These are phyloP conservation scores for Epizoanthus stellaris DNA, from an alignment of 92 coral and sea anemone genomes.

Conservation along the genomic window DNA sequence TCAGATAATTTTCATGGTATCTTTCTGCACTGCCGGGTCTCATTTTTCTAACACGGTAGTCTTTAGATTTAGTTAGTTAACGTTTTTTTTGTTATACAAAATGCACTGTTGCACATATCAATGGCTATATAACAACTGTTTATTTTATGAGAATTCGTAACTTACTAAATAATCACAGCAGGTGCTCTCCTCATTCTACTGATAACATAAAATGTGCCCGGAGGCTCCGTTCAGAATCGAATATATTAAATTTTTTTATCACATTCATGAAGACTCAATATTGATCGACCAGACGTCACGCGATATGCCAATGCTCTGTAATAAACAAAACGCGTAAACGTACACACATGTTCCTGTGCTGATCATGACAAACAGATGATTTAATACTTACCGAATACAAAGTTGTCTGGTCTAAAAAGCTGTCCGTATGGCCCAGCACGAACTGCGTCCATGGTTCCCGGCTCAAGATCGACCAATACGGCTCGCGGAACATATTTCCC, in stretches of 20 bases:
- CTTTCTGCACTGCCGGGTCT: no score
- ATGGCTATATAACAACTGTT: no score
- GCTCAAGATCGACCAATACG: conserved; percentile 86
- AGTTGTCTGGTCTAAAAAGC: conserved; percentile 92
- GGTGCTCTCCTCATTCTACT: background rate
- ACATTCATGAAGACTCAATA: background rate
- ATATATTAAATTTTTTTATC: background rate
- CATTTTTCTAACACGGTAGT: no score
- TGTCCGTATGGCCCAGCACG: conserved; percentile 89
- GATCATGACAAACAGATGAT: background rate
- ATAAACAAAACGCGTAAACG: no score
- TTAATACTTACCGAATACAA: conserved; percentile 77
- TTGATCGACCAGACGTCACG: background rate
- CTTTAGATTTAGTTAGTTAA: no score
- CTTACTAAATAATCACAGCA: background rate
- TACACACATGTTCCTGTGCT: background rate
- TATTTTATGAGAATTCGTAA: background rate
- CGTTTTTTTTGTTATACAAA: no score
- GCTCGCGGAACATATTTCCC: conserved; percentile 95
- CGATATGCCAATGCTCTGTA: background rate
- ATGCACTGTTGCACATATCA: no score
- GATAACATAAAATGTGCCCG: background rate
- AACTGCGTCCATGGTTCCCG: conserved; percentile 94
- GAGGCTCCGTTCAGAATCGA: conserved; percentile 1
- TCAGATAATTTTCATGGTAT: no score